Base-by-base conservation (phyloP, 2,113 vertebrate genomes). In the Mastomys natalensis region DNA sequence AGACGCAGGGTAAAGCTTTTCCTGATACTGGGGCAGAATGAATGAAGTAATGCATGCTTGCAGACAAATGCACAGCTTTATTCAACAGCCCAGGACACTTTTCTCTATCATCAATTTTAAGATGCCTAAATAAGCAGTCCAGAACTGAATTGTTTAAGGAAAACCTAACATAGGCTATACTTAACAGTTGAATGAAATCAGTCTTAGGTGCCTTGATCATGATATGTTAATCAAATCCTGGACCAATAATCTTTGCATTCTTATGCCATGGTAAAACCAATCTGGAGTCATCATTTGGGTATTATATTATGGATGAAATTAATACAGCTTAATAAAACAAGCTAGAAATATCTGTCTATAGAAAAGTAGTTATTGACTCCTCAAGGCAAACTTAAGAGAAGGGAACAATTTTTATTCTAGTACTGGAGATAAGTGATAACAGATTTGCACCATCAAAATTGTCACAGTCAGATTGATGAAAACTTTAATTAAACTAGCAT, bases 301-400 rank as follows among this genome's bases (percentile, higher is more conserved):
- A 31, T 17, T 48, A n/a, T 16, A 64, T 51, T 91, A 53, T 58
- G 64, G 90, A 86, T 74, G 73, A 53, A 72, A 55, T 51, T 91
- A 85, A 90, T 80, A 70, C n/a, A 64, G 51, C 51, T 77, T 78
- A 77, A 93, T 84, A 73, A 92, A 80, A 40, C 6, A 84, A 87
- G 40, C 7, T 43, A 62, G 55, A 1, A 51, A 43, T 76, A 86
- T 81, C 51, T 19, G 1, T 84, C 81, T 87, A 84, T 26, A 74
- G 60, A 1, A 17, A 68, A 45, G 85, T 78, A 76, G 9, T 85
- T 64, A 86, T 66, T 45, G 66, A 11, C 62, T 88, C 19, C 26
- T 78, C 1, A 2, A 58, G 64, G 62, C 3, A 91, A 84, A 94
- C 24, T 11, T 94, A 24, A 5, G 11, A 58, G 55, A 90, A 76